Evolutionary conservation across 2,888 invertebrate species (phyloP), one percentile per base, ranked within the genome.

Genomic region (Drosophila suboccidentalis): DNA sequence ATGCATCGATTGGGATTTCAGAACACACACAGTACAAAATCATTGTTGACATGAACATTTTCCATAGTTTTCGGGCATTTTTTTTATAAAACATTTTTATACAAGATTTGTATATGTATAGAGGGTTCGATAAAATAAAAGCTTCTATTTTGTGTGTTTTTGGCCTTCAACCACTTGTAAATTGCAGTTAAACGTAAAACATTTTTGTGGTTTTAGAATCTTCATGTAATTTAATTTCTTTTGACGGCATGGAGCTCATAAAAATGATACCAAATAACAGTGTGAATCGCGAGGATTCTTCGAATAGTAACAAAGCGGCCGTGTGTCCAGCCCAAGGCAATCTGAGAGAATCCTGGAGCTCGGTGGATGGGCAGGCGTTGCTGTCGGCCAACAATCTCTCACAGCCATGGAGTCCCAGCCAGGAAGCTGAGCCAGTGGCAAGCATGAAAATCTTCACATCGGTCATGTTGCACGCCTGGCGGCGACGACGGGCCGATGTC

Each of bases 381-480:
- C 6, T 6, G 4, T 32, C 22, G 3, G 4, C 9, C 9, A 41
- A 34, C 6, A 47, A 22, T 15, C 44, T 49, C 0, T 15, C 47
- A 2, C 13, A 6, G 2, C n/a, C 29, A 4, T 58, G 57, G 57
- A 53, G 11, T 4, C 3, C 36, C 0, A 34, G 15, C 29, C 51
- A 19, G 11, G 53, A 46, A 0, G 1, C n/a, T 0, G 36, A 47
- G n/a, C 4, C 60, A 3, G 3, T 72, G 11, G 82, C 90, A 22
- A 88, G 89, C 11, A 78, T 90, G 81, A 90, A 67, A 47, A 73
- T 91, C 13, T 90, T 92, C 22, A 77, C 90, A 0, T 82, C 87
- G 5, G 75, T 92, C 5, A 89, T 92, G 87, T 49, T 92, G 26
- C 82, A 90, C 55, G 87, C 91, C 4, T 92, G 92, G 92, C 91